Evolutionary conservation across 2,888 invertebrate genomes (phyloP).

Genomic region (Drosophila prostipennis): DNA sequence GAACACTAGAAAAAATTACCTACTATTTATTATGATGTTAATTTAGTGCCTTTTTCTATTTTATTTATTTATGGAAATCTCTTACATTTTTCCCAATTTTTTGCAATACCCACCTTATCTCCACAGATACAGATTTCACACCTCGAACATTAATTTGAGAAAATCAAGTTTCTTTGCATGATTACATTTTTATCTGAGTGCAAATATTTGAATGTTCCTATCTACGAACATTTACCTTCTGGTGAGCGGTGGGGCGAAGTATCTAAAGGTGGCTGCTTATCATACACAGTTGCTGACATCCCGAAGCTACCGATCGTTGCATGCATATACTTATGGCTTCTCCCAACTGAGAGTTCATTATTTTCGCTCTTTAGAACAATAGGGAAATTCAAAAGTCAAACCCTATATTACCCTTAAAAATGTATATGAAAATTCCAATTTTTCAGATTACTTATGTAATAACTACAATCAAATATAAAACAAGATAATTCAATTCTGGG

Average conservation of each 20-base stretch:
- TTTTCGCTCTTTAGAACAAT: constrained; percentile 3
- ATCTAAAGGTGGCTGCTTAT: constrained; percentile 29
- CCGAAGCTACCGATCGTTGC: constrained; percentile 53
- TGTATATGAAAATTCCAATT: too few species aligned
- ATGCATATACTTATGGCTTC: constrained; percentile 1
- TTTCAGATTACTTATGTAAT: too few species aligned
- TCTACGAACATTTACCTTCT: not conserved
- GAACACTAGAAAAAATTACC: constrained; percentile 12
- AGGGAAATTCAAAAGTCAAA: too few species aligned
- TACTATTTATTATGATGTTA: not conserved
- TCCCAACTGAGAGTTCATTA: not conserved
- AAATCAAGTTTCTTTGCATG: not conserved
- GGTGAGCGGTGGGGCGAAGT: not conserved
- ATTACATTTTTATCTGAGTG: constrained; percentile 11
- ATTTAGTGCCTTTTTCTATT: too few species aligned
- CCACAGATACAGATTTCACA: not conserved
- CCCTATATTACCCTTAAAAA: not conserved
- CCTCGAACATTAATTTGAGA: not conserved
- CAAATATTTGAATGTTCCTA: constrained; percentile 24
- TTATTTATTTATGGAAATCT: too few species aligned
- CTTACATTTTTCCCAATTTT: not conserved
- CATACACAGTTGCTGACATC: constrained; percentile 46
- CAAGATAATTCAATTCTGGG: not conserved
- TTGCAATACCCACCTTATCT: not conserved
- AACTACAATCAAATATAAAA: not conserved